Base-by-base conservation (phyloP, 2,888 invertebrate species). In the Ichneumon xanthorius region DNA sequence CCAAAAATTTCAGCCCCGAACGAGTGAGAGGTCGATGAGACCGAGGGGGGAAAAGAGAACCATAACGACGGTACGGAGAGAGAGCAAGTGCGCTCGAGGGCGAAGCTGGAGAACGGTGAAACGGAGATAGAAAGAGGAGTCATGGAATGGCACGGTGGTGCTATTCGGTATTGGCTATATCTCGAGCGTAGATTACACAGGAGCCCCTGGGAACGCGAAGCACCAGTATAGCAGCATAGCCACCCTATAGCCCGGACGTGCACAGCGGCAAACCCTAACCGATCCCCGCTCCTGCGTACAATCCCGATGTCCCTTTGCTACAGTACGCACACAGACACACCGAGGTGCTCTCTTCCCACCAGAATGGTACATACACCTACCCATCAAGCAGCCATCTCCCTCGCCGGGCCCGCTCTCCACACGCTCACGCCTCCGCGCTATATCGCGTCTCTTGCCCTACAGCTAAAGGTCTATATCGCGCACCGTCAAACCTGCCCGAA, bases 401-500 rank as follows among this genome's bases (percentile, higher is more conserved):
- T 61, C 55, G 19, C 48, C 77, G 61, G 70, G 58, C 78, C 76
- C 82, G 72, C 68, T 55, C 4, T 71, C 19, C 63, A 79, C 16
- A 55, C 30, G 40, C 85, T 80, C 82, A 80, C 85, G 82, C 82
- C 85, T 85, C 71, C 37, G 26, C 26, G 45, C 71, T 76, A 40
- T 30, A 48, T 71, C 73, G 53, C 65, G 53, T 81, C 82, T 80
- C 76, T 85, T 67, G 40, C 79, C 75, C 79, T 48, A 80, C 85
- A 90, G 90, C 92, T 92, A 91, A 92, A 93, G 91, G 92, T 92
- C 93, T 93, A 93, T 93, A 94, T 93, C 93, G 94, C 93, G 93
- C 93, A 91, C 93, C 93, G 93, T 94, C 94, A 93, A 94, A 93
- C 93, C 93, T 92, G 92, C 93, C 93, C 91, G 93, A 94, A 94